A percentile compares a stretch with the other conserved stretches of the same genome.
Evolutionary conservation across 2,888 invertebrate genomes (phyloP).

Genomic region (Aporophyla nigra): DNA sequence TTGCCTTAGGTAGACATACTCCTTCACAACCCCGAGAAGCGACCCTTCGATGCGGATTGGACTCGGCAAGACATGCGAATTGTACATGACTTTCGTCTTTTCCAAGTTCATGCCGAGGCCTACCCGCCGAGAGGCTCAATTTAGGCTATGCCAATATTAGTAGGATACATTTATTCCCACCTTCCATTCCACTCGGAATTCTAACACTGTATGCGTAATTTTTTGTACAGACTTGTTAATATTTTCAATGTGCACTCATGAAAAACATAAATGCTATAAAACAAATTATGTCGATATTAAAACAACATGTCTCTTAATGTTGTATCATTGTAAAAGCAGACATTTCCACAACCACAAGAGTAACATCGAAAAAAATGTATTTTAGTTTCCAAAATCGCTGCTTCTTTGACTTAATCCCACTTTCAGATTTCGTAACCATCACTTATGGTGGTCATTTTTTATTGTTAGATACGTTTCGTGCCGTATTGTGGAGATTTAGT

Average conservation of each 20-base stretch:
- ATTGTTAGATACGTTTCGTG: slow-evolving; percentile 84
- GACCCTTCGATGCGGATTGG: too few species aligned
- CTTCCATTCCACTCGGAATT: neutral
- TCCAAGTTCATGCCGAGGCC: too few species aligned
- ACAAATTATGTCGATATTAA: neutral
- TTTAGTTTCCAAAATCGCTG: slow-evolving; percentile 26
- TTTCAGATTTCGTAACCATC: slow-evolving; percentile 81
- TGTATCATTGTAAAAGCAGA: neutral
- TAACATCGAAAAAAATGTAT: neutral
- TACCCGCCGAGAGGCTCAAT: too few species aligned
- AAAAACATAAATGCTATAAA: neutral
- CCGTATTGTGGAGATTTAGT: slow-evolving; percentile 83
- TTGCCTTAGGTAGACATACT: too few species aligned
- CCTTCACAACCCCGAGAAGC: too few species aligned
- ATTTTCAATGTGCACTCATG: neutral
- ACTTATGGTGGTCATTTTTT: slow-evolving; percentile 86
- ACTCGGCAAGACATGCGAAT: too few species aligned
- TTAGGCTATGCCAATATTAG: too few species aligned
- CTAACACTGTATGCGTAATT: neutral
- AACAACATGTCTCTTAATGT: neutral
- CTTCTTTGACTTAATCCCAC: slow-evolving; percentile 49
- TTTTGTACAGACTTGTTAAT: neutral
- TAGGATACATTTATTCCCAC: neutral
- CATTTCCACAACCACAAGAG: neutral
- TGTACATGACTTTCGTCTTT: too few species aligned